Conservation (phyloP, 2,113 vertebrate genomes). For the Damaliscus lunatus region DNA sequence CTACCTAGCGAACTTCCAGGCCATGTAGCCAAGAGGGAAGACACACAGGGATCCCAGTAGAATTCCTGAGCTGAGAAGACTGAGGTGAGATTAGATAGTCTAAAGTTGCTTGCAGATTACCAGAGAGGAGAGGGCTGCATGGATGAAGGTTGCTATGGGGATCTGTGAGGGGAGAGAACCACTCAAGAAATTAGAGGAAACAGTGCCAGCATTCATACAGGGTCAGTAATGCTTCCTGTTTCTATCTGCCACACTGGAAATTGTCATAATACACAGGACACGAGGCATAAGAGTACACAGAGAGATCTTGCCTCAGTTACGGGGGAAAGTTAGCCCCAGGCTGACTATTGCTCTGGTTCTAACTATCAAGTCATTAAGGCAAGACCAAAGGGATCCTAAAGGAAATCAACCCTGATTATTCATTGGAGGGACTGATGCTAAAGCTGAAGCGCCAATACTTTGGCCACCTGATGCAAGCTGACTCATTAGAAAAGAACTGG, state of each 20-base stretch:
- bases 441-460: neutral
- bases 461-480: neutral
- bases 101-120: neutral
- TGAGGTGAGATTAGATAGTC: neutral
- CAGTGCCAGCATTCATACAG: neutral
- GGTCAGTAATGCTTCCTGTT: neutral
- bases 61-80: neutral
- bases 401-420: neutral
- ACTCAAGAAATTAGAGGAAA: neutral
- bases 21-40: neutral
- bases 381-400: neutral
- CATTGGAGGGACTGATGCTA: neutral
- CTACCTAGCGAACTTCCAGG: neutral
- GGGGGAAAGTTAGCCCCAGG: neutral
- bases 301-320: neutral
- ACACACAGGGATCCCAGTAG: neutral
- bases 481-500: neutral
- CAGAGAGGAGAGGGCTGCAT: neutral
- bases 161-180: neutral
- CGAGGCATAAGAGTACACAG: neutral
- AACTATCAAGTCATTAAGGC: neutral
- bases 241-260: neutral
- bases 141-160: neutral
- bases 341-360: neutral
- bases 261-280: neutral